Conservation (phyloP, 2,113 vertebrate genomes). For the Pygoscelis adeliae region DNA sequence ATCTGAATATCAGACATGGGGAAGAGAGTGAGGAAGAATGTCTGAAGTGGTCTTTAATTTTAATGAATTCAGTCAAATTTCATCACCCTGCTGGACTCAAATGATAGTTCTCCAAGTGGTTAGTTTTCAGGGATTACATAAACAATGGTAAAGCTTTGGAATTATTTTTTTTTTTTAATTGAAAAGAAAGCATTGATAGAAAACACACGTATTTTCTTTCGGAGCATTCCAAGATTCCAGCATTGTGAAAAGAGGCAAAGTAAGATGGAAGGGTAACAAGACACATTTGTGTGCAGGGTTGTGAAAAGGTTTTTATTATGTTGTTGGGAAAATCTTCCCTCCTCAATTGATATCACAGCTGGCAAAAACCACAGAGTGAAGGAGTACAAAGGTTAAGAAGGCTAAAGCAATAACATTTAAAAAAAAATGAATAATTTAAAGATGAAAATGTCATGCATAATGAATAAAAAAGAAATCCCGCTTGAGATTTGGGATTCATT, state of each 20-base stretch:
- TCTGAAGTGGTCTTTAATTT: not conserved
- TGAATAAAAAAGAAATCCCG: slow-evolving; percentile 64
- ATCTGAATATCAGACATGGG: not conserved
- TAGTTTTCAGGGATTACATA: not conserved
- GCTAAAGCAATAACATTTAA: slow-evolving; percentile 35
- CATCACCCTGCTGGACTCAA: not conserved
- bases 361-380: slow-evolving; percentile 32
- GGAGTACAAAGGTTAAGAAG: slow-evolving; percentile 64
- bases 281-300: not conserved
- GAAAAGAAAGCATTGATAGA: not conserved
- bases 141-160: not conserved
- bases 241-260: not conserved
- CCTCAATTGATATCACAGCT: slow-evolving; percentile 26
- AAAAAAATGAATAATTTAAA: slow-evolving; percentile 76
- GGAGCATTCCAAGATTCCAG: not conserved
- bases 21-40: not conserved
- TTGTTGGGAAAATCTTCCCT: slow-evolving; percentile 1
- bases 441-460: slow-evolving; percentile 75
- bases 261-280: not conserved
- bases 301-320: slow-evolving; percentile 19
- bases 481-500: slow-evolving; percentile 67
- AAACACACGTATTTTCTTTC: not conserved
- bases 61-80: not conserved
- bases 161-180: not conserved
- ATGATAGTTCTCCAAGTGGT: not conserved